Evolutionary conservation across 2,113 vertebrate genomes (phyloP), one percentile per base, ranked within the genome.

Genomic region (Ceyx margarethae): DNA sequence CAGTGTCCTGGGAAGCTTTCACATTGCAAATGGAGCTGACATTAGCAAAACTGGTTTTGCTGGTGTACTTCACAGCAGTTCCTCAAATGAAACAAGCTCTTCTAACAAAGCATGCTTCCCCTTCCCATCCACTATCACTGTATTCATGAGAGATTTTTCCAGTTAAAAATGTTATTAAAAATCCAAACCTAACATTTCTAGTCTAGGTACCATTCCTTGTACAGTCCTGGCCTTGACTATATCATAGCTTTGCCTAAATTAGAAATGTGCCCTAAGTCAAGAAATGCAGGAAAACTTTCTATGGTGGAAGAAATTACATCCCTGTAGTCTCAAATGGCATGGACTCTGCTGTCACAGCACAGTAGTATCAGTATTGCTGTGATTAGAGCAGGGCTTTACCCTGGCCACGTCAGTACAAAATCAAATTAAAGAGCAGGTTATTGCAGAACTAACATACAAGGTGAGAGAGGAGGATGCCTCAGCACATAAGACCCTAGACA

Each of bases 1-100:
- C 74, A 89, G 56, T 9, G 21, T 73, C 64, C 86, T 35, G 21
- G 60, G 23, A 91, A 91, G 60, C 58, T 5, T 58, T 73, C 50
- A 15, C 48, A 50, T 2, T 88, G 80, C 77, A 85, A 73, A 77
- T 28, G 43, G 33, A 80, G 37, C 35, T 43, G 86, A 60, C 60
- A 43, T 58, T 51, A 88, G 56, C 60, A 91, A 53, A 93, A 90
- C 64, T 75, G 71, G 45, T 89, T 94, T 89, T 85, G 33, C 76
- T 85, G 64, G 74, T 76, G 21, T 29, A 22, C 51, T 87, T 73
- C 21, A 53, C 21, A 65, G 13, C 33, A 79, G 35, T n/a, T 83
- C 56, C 76, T 85, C 76, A 80, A 72, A 71, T 26, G 35, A 84
- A 88, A 86, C 15, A 75, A 58, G 28, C 42, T 66, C 22, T 37